A percentile compares a stretch with the other conserved stretches of the same genome.
Conservation (phyloP, 35 echinoderm and acorn worm genomes). For the Antedon bifida region DNA sequence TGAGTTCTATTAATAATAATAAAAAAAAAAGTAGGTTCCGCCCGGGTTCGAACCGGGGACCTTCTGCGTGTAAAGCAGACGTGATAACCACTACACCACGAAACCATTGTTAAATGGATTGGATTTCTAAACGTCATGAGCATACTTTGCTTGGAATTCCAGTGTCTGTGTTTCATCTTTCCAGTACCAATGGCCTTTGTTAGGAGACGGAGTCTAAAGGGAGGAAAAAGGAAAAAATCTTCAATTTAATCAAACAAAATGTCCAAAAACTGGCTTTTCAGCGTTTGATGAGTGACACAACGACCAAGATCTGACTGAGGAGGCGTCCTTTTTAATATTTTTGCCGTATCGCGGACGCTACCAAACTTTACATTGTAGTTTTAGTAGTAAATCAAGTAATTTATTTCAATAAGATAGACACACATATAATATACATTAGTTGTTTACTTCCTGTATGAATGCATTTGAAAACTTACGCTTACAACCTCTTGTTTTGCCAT, state of each 20-base stretch:
- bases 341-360: too few species aligned
- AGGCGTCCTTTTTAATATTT: too few species aligned
- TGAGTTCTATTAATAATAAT: not conserved
- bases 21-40: constrained; percentile 55
- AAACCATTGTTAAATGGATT: constrained; percentile 1
- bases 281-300: too few species aligned
- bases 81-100: constrained; percentile 99
- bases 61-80: constrained; percentile 99
- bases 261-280: too few species aligned
- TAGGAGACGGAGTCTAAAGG: constrained; percentile 29
- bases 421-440: too few species aligned
- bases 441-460: too few species aligned
- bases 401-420: too few species aligned
- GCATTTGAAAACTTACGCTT: not conserved
- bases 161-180: constrained; percentile 71
- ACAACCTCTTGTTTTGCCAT: not conserved
- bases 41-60: constrained; percentile 99
- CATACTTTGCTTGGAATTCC: constrained; percentile 64
- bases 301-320: too few species aligned
- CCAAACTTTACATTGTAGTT: too few species aligned
- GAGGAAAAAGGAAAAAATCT: constrained; percentile 10
- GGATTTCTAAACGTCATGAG: constrained; percentile 5
- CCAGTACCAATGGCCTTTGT: constrained; percentile 72
- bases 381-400: too few species aligned
- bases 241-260: too few species aligned